Conservation (phyloP, 2,113 vertebrate genomes). For the Dasypus novemcinctus region DNA sequence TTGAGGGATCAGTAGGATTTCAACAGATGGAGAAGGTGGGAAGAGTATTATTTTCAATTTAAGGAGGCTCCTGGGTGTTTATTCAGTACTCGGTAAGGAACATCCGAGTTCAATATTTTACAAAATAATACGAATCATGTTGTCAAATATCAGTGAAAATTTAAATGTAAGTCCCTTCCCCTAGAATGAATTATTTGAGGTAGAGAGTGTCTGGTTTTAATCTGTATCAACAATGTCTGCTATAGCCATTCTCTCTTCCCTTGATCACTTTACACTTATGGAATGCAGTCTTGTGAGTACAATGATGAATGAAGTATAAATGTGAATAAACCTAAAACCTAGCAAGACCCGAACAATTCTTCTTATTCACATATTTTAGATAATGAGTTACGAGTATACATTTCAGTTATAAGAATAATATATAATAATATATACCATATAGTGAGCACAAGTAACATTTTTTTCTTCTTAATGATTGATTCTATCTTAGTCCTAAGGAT, state of each 20-base stretch:
- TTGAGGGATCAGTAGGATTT: background rate
- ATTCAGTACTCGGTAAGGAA: background rate
- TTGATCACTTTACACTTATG: background rate
- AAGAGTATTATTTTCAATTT: background rate
- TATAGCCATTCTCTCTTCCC: no score
- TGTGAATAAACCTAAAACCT: background rate
- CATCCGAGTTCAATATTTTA: background rate
- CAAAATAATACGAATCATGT: background rate
- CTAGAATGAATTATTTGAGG: background rate
- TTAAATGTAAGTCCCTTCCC: background rate
- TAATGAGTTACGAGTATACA: accelerated
- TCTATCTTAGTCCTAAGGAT: background rate
- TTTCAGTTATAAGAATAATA: background rate
- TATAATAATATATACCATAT: no score
- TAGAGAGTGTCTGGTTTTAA: background rate
- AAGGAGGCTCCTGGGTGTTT: background rate
- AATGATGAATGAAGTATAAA: background rate
- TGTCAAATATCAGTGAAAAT: background rate
- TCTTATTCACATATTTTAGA: background rate
- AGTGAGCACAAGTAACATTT: accelerated
- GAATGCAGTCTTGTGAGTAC: background rate
- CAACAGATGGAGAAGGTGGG: background rate
- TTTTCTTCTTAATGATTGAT: background rate
- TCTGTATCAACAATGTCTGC: background rate
- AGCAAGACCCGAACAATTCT: background rate